Conservation (phyloP, 2,797 vertebrate species). For the Acrossocheilus wenchowensis region DNA sequence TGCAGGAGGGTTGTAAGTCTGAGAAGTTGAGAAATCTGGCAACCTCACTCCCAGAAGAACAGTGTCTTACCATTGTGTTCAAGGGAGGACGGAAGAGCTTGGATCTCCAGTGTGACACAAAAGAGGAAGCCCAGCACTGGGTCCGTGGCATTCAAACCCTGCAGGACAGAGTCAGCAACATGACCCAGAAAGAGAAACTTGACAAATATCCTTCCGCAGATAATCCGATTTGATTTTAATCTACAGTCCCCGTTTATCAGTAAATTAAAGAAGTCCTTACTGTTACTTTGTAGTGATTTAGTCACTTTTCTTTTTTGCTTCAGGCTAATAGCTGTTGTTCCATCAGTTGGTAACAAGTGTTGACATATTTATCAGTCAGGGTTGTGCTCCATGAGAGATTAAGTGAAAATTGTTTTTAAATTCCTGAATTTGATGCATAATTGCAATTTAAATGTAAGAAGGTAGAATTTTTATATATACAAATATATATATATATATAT, state of each 20-base stretch:
- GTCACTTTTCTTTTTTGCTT: not conserved
- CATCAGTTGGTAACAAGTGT: not conserved
- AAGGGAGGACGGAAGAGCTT: constrained; percentile 87
- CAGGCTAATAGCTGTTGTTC: constrained; percentile 4
- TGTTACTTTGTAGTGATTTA: not conserved
- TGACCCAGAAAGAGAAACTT: constrained; percentile 92
- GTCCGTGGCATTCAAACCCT: constrained; percentile 87
- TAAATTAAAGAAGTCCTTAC: not conserved
- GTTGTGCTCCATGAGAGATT: not conserved
- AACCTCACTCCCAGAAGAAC: constrained; percentile 73
- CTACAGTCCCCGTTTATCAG: not conserved
- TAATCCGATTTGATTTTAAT: not conserved
- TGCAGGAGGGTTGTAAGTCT: constrained; percentile 80
- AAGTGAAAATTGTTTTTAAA: too few species aligned
- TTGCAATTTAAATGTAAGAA: too few species aligned
- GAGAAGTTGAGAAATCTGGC: constrained; percentile 82
- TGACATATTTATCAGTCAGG: not conserved
- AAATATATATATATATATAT: too few species aligned
- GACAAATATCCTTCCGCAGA: constrained; percentile 89
- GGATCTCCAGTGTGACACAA: constrained; percentile 84
- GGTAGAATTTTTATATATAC: too few species aligned
- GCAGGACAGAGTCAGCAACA: constrained; percentile 84
- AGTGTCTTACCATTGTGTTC: constrained; percentile 90
- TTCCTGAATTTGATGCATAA: too few species aligned
- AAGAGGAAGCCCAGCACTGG: constrained; percentile 87